These are phyloP conservation scores for Acanthurus leucopareius DNA, from an alignment of 2,797 vertebrate genomes.

Conservation along the genomic window DNA sequence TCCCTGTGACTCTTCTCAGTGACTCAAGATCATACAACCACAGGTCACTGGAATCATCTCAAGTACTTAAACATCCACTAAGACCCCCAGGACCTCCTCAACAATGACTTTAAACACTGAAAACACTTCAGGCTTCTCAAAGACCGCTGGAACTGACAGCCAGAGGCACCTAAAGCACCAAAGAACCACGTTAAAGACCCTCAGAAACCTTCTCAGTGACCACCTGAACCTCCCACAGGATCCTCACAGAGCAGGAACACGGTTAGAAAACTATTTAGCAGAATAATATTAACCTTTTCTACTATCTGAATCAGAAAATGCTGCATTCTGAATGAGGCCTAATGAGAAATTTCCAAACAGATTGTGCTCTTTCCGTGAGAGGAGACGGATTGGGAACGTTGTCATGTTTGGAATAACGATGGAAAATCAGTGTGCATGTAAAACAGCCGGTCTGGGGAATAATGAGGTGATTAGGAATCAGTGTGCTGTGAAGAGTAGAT, in stretches of 20 bases:
- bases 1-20: neutral
- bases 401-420: no score
- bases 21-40: neutral
- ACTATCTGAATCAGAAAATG: no score
- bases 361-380: no score
- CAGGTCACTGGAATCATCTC: neutral
- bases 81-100: neutral
- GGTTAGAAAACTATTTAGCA: neutral
- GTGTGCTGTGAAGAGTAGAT: no score
- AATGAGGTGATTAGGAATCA: no score
- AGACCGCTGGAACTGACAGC: neutral
- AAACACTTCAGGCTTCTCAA: no score
- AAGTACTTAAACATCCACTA: neutral
- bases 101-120: neutral
- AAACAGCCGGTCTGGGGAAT: no score
- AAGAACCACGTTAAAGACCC: neutral
- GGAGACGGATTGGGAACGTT: no score
- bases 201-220: neutral
- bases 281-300: no score
- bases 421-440: no score
- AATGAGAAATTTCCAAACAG: no score
- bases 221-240: neutral
- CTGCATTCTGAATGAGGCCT: no score
- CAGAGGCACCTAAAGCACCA: neutral
- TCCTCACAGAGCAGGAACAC: neutral